Conservation (phyloP, 2,888 invertebrate species). For the Tetragnatha montana region DNA sequence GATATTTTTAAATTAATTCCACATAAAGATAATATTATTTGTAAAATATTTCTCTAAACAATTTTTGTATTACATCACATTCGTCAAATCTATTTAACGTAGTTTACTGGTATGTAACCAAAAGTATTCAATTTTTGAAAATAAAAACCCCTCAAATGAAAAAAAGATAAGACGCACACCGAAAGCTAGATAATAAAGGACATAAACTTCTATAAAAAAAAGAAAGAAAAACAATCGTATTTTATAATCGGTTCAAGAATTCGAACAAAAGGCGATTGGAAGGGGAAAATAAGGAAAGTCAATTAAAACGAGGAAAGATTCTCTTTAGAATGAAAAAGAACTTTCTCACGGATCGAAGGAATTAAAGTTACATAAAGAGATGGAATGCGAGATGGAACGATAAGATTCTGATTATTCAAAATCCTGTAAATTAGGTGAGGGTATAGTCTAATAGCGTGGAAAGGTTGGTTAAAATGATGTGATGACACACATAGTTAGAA, state of each 20-base stretch:
- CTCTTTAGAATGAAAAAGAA: not conserved
- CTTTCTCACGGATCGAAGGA: not conserved
- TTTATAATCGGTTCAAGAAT: not conserved
- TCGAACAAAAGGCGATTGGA: not conserved
- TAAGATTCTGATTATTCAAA: not conserved
- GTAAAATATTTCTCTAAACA: no score
- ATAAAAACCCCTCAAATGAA: no score
- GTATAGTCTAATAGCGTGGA: not conserved
- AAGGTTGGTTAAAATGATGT: not conserved
- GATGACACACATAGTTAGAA: not conserved
- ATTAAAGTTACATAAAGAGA: not conserved
- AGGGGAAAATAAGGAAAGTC: no score
- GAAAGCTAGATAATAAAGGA: no score
- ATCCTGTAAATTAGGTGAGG: not conserved
- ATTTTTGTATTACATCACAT: no score
- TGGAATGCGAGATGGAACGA: not conserved
- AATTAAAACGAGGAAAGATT: not conserved
- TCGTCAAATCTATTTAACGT: no score
- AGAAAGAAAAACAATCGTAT: not conserved
- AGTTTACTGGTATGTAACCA: no score
- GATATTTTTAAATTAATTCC: no score
- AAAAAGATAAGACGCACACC: no score
- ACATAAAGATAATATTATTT: no score
- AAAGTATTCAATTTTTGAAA: no score
- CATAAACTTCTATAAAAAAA: no score